Evolutionary conservation across 1,140 invertebrate genomes (phyloP), one percentile per base, ranked within the genome.

Genomic region (Sitophilus oryzae): DNA sequence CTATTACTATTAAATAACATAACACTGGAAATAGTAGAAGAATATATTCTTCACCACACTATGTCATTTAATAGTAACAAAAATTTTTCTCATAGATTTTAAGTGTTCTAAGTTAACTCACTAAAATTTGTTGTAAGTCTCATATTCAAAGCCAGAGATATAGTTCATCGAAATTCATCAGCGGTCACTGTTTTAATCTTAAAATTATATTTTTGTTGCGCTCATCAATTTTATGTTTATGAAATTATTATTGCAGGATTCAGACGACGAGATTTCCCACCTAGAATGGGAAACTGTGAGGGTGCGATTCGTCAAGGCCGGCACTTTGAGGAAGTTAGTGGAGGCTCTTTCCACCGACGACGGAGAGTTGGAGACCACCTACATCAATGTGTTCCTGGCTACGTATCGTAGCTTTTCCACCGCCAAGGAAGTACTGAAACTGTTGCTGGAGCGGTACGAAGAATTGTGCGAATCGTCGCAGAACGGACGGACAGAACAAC

Each of bases 261-360:
- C 86, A 1, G 86, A 90, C 63, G 88, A 90, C 74, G 88, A 91
- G 74, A 92, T 94, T 59, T 94, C 93, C 19, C 92, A 96, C 75
- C 73, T 99, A 66, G 95, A 98, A 82, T 99, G 96, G 96, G 95
- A 98, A 78, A 98, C 95, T n/a, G 91, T 98, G 52, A 82, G 94
- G 53, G 90, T 97, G 15, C 82, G 92, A 38, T 91, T 96, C 59
- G 83, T 99, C 34, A 97, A 97, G 76, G 93, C 93, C 1, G 96
- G 93, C n/a, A 96, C 93, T 0, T 79, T 98, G 48, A 86, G 92
- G 60, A 84, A 87, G 63, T 76, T 99, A 48, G 91, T 98, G 15
- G 94, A 96, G 73, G 89, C 90, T 57, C 73, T 97, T 58, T 86
- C 91, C 37, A 92, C 89, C 40, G 91, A 95, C 66, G 89, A 94